phyloP scores from a whole-genome alignment of 2,797 vertebrate species.

The Emydoidea blandingii region DNA sequence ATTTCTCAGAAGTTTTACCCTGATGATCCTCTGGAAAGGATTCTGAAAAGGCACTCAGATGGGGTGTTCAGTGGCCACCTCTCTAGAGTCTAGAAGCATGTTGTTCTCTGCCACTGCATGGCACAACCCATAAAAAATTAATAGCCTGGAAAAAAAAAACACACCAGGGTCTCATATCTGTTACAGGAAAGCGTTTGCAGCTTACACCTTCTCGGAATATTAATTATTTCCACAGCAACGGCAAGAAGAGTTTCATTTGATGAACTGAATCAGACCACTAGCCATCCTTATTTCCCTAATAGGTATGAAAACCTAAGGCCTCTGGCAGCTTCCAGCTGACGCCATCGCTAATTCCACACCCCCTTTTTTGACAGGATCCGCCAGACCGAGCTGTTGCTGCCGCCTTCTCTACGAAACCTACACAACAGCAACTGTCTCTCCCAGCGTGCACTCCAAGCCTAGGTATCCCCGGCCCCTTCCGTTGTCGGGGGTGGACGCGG shows the following conservation, averaged over 20 bases:
- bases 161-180: not conserved
- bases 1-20: not conserved
- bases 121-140: not conserved
- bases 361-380: slow-evolving; percentile 70
- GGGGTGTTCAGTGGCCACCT: not conserved
- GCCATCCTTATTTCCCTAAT: slow-evolving; percentile 76
- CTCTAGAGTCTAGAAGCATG: not conserved
- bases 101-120: not conserved
- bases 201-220: not conserved
- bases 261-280: not conserved
- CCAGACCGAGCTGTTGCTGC: not conserved
- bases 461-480: not conserved
- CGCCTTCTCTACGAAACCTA: not conserved
- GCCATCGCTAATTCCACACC: slow-evolving; percentile 73
- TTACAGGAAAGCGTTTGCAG: accelerated
- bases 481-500: accelerated
- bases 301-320: slow-evolving; percentile 76
- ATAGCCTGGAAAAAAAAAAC: accelerated
- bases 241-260: not conserved
- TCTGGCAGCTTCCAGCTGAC: slow-evolving; percentile 72
- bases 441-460: accelerated
- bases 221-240: accelerated
- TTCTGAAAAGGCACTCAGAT: not conserved
- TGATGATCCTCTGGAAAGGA: not conserved
- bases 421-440: not conserved